These are phyloP conservation scores for Sialis fuliginosa DNA, from an alignment of 2,888 invertebrate genomes.

Conservation along the genomic window DNA sequence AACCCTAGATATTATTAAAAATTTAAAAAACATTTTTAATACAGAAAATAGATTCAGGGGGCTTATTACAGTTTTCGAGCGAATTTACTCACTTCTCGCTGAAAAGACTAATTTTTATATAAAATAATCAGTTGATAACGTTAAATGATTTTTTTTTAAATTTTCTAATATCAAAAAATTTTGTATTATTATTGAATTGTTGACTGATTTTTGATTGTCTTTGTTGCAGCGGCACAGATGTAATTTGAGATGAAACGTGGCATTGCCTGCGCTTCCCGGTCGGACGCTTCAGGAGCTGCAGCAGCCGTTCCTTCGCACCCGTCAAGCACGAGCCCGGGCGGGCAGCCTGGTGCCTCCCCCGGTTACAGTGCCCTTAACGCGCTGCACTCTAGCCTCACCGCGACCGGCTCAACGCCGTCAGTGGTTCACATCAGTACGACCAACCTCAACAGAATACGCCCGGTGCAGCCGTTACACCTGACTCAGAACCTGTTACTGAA, in stretches of 20 bases:
- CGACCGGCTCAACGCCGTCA: not conserved
- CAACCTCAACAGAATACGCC: constrained; percentile 3
- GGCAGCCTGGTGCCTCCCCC: too few relatives aligned
- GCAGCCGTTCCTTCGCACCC: constrained; percentile 1
- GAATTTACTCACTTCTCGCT: too few relatives aligned
- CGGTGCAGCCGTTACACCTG: not conserved
- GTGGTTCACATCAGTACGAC: constrained; percentile 2
- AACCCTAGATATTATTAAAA: too few relatives aligned
- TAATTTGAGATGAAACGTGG: constrained; percentile 48
- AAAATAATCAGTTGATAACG: too few relatives aligned
- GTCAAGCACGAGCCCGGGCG: too few relatives aligned
- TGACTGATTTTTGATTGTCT: constrained; percentile 7
- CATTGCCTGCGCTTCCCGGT: constrained; percentile 5
- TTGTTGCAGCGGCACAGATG: constrained; percentile 35
- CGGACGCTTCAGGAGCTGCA: constrained; percentile 7
- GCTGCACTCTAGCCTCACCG: not conserved
- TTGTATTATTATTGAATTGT: not conserved
- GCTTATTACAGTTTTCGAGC: too few relatives aligned
- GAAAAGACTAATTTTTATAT: too few relatives aligned
- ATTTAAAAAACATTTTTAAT: too few relatives aligned
- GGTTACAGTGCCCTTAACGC: not conserved
- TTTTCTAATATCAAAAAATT: not conserved
- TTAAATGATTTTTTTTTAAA: not conserved
- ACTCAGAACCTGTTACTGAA: not conserved
- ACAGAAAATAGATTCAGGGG: too few relatives aligned